Conservation (phyloP, 1,140 invertebrate genomes). For the Elymnias hypermnestra region DNA sequence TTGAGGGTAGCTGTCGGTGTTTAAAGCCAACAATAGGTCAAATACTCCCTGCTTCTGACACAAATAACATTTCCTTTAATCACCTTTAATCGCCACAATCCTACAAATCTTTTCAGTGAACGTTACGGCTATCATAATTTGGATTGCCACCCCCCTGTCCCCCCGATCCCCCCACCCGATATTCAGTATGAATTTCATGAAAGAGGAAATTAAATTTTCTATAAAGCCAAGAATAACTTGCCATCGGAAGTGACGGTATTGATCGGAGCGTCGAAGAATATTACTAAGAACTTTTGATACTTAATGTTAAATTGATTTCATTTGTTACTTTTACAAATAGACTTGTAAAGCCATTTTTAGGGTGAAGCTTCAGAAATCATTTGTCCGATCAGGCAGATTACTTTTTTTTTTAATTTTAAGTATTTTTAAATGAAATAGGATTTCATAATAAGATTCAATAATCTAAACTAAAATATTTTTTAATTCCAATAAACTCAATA, state of each 20-base stretch:
- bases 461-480: no score
- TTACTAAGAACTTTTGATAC: slow-evolving; percentile 8
- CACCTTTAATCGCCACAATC: neutral
- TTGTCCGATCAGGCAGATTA: no score
- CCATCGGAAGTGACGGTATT: slow-evolving; percentile 17
- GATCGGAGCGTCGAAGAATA: slow-evolving; percentile 13
- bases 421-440: no score
- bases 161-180: slow-evolving; percentile 5
- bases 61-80: slow-evolving; percentile 6
- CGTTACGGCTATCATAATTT: slow-evolving; percentile 47
- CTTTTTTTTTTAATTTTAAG: no score
- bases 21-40: no score
- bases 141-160: slow-evolving; percentile 35
- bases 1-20: no score
- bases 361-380: no score
- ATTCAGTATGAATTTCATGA: slow-evolving; percentile 36
- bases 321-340: neutral
- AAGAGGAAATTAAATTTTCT: slow-evolving; percentile 57
- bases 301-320: neutral
- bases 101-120: slow-evolving; percentile 25
- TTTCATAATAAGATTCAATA: no score
- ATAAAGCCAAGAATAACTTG: slow-evolving; percentile 33
- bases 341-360: no score
- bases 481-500: no score
- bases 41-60: neutral